Evolutionary conservation across 2,797 vertebrate species (phyloP).

Genomic region (Bryconaethiops microstoma): DNA sequence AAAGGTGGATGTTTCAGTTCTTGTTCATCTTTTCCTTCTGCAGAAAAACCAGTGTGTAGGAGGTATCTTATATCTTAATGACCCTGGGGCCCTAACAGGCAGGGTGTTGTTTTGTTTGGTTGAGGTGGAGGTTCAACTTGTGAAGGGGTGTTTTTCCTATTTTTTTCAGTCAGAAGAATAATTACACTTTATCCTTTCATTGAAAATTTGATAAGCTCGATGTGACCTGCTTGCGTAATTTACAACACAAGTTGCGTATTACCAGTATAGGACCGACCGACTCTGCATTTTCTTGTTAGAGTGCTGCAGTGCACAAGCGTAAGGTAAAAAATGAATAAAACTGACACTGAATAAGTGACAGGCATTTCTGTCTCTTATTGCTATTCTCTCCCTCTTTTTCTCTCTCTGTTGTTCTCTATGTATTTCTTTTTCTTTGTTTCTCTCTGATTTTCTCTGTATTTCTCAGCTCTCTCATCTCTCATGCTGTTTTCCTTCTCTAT

Average conservation of each 20-base stretch:
- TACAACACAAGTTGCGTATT: too few species aligned
- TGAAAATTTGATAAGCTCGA: too few species aligned
- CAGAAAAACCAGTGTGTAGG: neutral
- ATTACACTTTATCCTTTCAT: too few species aligned
- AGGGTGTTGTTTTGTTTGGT: too few species aligned
- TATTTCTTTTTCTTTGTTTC: neutral
- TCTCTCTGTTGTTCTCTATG: conserved; percentile 50
- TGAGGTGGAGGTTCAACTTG: too few species aligned
- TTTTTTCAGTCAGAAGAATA: too few species aligned
- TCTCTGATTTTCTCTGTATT: too few species aligned
- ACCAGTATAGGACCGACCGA: too few species aligned
- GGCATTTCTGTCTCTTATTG: conserved; percentile 66
- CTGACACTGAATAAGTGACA: conserved; percentile 87
- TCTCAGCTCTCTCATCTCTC: neutral
- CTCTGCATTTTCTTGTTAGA: conserved; percentile 64
- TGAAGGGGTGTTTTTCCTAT: too few species aligned
- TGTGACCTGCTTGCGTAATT: too few species aligned
- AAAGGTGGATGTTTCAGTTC: conserved; percentile 75
- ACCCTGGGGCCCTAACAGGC: too few species aligned
- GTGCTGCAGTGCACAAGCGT: conserved; percentile 69
- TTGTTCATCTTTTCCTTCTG: conserved; percentile 64
- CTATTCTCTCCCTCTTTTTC: conserved; percentile 57
- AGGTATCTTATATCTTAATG: too few species aligned
- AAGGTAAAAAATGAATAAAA: conserved; percentile 81
- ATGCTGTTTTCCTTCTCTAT: neutral